Conservation (phyloP, 2,888 invertebrate species). For the Anagyrus pseudococci region DNA sequence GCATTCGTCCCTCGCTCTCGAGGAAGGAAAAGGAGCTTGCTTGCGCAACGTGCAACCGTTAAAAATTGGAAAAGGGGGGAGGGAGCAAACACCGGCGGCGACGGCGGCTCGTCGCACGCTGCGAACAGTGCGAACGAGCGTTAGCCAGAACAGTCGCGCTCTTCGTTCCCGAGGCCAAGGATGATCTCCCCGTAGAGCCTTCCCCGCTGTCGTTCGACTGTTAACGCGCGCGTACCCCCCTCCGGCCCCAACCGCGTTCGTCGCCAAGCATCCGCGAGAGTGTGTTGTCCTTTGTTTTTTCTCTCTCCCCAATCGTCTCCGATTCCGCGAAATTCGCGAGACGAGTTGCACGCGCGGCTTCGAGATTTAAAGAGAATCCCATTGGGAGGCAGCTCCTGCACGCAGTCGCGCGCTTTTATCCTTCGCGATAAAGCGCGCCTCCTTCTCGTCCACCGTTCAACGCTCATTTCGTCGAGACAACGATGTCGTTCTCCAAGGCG, state of each 20-base stretch:
- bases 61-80: slow-evolving; percentile 11
- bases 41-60: slow-evolving; percentile 27
- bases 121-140: slow-evolving; percentile 18
- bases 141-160: slow-evolving; percentile 3
- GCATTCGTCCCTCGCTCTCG: too few species aligned
- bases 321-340: background rate
- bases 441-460: background rate
- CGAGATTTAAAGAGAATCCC: too few species aligned
- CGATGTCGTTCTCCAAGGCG: slow-evolving; percentile 68
- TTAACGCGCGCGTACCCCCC: background rate
- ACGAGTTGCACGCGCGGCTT: background rate
- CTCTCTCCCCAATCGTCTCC: too few species aligned
- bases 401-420: background rate
- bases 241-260: background rate
- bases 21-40: too few species aligned
- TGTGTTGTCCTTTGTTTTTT: too few species aligned
- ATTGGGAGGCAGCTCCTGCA: too few species aligned
- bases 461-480: background rate
- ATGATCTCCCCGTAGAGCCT: background rate
- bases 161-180: background rate
- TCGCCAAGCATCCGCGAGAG: too few species aligned
- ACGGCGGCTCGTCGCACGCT: background rate
- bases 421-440: background rate
- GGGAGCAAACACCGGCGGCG: slow-evolving; percentile 13
- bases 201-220: background rate